These are phyloP conservation scores for Catharus ustulatus DNA, from an alignment of 2,797 vertebrate species.

Conservation along the genomic window DNA sequence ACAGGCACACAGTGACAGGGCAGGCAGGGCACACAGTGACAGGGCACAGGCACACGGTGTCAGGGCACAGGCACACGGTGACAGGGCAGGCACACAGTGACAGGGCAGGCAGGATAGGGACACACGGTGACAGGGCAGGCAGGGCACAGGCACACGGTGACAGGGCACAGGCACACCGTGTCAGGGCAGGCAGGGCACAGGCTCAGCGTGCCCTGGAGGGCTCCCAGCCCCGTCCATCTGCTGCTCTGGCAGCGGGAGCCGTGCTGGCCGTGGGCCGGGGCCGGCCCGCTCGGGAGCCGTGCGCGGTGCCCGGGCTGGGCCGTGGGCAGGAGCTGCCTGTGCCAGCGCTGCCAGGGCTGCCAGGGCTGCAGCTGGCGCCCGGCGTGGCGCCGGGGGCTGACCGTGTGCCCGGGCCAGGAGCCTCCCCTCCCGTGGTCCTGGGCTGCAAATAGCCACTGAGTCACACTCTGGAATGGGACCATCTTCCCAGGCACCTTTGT, in stretches of 20 bases:
- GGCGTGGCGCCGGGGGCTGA: background rate
- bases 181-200: background rate
- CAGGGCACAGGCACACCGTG: background rate
- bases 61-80: too few species aligned
- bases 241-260: background rate
- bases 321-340: background rate
- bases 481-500: fast-evolving
- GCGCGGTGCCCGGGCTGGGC: background rate
- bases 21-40: too few species aligned
- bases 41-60: too few species aligned
- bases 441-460: constrained; percentile 7
- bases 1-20: too few species aligned
- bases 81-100: too few species aligned
- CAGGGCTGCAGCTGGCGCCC: constrained; percentile 17
- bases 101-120: too few species aligned
- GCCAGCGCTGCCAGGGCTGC: background rate
- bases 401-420: background rate
- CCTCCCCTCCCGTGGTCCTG: background rate
- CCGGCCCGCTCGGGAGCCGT: background rate
- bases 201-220: background rate
- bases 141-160: too few species aligned
- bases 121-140: too few species aligned
- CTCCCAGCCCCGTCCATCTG: constrained; percentile 41
- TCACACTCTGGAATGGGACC: background rate
- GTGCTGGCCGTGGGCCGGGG: background rate